A percentile compares a stretch with the other conserved stretches of the same genome.
These are phyloP conservation scores for Gambelia wislizenii DNA, from an alignment of 2,797 vertebrate genomes.

Conservation along the genomic window DNA sequence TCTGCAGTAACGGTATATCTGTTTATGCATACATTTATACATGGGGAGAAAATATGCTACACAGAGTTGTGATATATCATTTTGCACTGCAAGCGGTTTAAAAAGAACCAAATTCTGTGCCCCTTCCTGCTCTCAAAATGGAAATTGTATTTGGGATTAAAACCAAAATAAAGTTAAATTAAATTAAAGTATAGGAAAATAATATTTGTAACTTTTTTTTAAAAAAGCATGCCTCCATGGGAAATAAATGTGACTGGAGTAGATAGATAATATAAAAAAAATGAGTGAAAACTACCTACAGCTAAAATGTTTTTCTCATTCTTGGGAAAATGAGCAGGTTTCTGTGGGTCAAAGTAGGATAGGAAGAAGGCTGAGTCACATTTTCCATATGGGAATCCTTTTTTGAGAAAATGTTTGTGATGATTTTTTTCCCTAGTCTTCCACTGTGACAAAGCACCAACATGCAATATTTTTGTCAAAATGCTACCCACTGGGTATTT, in stretches of 20 bases:
- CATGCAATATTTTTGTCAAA: no score
- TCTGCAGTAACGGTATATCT: background rate
- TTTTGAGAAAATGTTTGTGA: no score
- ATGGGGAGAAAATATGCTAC: background rate
- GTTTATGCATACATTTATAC: background rate
- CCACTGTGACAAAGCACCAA: no score
- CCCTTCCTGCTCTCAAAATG: conserved; percentile 41
- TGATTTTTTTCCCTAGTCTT: no score
- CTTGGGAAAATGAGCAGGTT: background rate
- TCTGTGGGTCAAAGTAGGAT: no score
- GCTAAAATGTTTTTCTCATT: conserved; percentile 28
- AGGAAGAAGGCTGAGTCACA: no score
- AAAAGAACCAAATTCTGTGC: background rate
- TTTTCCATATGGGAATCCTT: no score
- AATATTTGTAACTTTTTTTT: no score
- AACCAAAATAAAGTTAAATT: conserved; percentile 53
- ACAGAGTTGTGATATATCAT: background rate
- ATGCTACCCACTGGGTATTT: no score
- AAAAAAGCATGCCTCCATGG: conserved; percentile 14
- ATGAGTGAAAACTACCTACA: conserved; percentile 1
- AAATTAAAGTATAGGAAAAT: conserved; percentile 46
- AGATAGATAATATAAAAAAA: conserved; percentile 28
- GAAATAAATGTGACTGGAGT: conserved; percentile 44
- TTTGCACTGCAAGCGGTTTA: conserved; percentile 1
- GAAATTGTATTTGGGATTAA: conserved; percentile 52